Evolutionary conservation across 2,797 vertebrate species (phyloP), one percentile per base, ranked within the genome.

Genomic region (Salmo trutta): DNA sequence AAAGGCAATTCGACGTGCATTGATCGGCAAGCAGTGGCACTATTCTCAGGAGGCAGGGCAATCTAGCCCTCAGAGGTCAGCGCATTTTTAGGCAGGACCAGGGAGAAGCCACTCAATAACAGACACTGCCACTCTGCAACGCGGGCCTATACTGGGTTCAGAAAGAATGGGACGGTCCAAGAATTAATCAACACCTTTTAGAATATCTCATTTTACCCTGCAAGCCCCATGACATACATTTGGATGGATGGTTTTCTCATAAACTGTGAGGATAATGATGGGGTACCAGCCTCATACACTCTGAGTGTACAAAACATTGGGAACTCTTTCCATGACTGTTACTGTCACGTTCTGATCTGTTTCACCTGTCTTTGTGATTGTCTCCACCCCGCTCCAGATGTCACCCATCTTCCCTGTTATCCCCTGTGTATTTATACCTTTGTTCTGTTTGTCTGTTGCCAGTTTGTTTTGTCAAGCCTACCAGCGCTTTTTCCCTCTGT

Each of bases 11-110:
- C 41, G 64, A 91, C 91, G 76, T 51, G 73, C 53, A 92, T 92
- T 76, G 92, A 93, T 90, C 72, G n/a, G 29, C 65, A 81, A 79
- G 76, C 4, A 16, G 75, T 31, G 77, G 14, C 14, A 17, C 1
- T 82, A 77, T 75, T 84, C 85, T 73, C 52, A 88, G 76, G 29
- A 56, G 83, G 88, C 80, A 76, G 81, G 82, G 90, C 90, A 92
- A 92, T 88, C 79, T 73, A 82, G 90, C 64, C 85, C 87, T 81
- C 77, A 88, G 82, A 90, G 89, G 88, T 91, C 89, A 82, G 83
- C 75, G 14, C 51, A 75, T 86, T 91, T 92, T 86, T 88, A 7
- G 76, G 83, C 85, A 86, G 59, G 66, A 51, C 14, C 41, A 76
- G 51, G 21, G 41, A 27, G 3, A 69, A 69, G 81, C 79, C 81